phyloP scores from a whole-genome alignment of 2,113 vertebrate genomes.

The Psittacula cyanocephala region DNA sequence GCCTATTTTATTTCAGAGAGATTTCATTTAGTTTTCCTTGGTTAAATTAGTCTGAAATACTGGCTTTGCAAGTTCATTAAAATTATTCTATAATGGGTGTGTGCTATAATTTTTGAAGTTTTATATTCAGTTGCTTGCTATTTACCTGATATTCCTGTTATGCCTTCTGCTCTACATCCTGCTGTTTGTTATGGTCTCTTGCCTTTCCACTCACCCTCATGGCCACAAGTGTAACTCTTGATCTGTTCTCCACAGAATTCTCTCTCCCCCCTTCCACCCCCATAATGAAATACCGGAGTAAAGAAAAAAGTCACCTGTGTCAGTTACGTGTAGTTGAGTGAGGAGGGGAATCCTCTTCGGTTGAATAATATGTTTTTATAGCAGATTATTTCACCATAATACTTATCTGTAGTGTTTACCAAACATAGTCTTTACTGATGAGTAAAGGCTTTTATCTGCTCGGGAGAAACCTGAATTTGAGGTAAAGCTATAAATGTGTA shows the following conservation, averaged over 20 bases:
- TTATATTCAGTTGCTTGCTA: not conserved
- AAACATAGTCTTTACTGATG: not conserved
- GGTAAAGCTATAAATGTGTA: not conserved
- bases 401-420: not conserved
- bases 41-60: constrained; percentile 68
- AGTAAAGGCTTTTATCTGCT: not conserved
- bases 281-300: not conserved
- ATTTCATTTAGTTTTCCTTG: constrained; percentile 67
- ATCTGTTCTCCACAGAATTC: not conserved
- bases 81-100: not conserved
- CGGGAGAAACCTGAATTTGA: not conserved
- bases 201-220: not conserved
- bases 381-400: not conserved
- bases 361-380: not conserved
- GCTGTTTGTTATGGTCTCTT: not conserved
- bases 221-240: not conserved
- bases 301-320: not conserved
- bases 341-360: not conserved
- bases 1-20: constrained; percentile 60
- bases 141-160: not conserved
- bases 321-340: not conserved
- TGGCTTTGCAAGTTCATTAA: constrained; percentile 26
- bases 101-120: not conserved
- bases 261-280: not conserved
- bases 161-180: not conserved